Evolutionary conservation across 2,888 invertebrate genomes (phyloP).

Genomic region (Endomychus coccineus): DNA sequence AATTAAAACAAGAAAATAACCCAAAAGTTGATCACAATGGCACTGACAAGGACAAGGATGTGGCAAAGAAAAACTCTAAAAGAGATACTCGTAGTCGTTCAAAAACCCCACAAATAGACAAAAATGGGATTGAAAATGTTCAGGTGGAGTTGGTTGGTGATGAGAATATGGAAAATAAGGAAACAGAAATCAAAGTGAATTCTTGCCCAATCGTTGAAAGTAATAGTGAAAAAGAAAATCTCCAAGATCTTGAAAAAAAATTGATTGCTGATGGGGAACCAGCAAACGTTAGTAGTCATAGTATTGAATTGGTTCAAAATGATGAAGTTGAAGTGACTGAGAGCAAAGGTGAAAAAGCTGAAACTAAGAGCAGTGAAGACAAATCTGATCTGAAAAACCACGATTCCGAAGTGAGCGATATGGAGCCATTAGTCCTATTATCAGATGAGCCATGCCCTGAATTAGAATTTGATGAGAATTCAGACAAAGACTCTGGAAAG

Average conservation of each 20-base stretch:
- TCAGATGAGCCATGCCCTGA: constrained; percentile 36
- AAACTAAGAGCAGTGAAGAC: neutral
- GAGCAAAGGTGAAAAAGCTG: neutral
- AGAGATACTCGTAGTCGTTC: constrained; percentile 1
- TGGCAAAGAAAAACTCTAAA: neutral
- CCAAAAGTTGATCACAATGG: neutral
- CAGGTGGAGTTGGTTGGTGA: no score
- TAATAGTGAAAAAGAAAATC: neutral
- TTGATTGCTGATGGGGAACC: neutral
- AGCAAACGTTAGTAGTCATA: neutral
- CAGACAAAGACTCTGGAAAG: constrained; percentile 33
- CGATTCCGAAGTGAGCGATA: constrained; percentile 9
- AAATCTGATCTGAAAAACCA: neutral
- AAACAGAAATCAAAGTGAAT: constrained; percentile 1
- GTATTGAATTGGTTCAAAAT: no score
- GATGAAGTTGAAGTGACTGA: neutral
- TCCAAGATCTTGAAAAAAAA: neutral
- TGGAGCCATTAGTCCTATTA: constrained; percentile 33
- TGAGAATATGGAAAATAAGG: neutral
- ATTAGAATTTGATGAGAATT: constrained; percentile 37
- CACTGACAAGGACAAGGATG: neutral
- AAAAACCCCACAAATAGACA: neutral
- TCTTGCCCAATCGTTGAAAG: no score
- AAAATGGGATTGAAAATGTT: constrained; percentile 3
- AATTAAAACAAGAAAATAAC: no score